Base-by-base conservation (phyloP, 2,888 invertebrate genomes). In the Hirtodrosophila confusa region DNA sequence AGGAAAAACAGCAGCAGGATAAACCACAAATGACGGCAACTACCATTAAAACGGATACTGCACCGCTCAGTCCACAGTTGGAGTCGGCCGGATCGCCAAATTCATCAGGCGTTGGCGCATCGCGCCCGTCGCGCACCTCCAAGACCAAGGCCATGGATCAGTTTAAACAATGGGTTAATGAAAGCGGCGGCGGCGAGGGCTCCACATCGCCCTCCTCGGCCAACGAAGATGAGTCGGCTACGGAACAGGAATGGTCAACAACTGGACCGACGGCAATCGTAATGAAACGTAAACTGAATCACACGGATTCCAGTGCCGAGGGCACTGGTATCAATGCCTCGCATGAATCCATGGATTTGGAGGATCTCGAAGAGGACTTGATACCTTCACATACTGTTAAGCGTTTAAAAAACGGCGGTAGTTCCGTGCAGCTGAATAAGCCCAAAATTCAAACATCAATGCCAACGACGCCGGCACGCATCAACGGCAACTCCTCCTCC, bases 131-230 rank as follows among this genome's bases (percentile, higher is more conserved):
- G 11, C 88, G 90, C 7, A 88, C 88, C 31, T 96, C 96, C 80
- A 97, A 96, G 90, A 95, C 94, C 48, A 95, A 95, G 78, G 96
- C 96, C 0, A 92, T 96, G 89, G 95, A 95, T 90, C 96, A 96
- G 89, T 96, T 96, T 56, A 96, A 96, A 88, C 95, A 95, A 64
- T 97, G 96, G 97, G 96, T 95, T 77, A 80, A 54, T n/a, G 86
- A 85, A 12, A 64, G 65, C 10, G 77, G 66, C 1, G 60, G 53
- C 8, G 80, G 75, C 0, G 95, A 95, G 24, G 84, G 82, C 4
- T 96, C 95, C 10, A 78, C 85, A 7, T 82, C 84, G 7, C 83
- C 85, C 6, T 94, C 93, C 5, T 93, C 93, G 17, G 93, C 93
- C 1, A 91, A 89, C 54, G 85, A 80, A n/a, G 80, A 82, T 50